Evolutionary conservation across 2,113 vertebrate genomes (phyloP), one percentile per base, ranked within the genome.

Genomic region (Pterophyllum scalare): DNA sequence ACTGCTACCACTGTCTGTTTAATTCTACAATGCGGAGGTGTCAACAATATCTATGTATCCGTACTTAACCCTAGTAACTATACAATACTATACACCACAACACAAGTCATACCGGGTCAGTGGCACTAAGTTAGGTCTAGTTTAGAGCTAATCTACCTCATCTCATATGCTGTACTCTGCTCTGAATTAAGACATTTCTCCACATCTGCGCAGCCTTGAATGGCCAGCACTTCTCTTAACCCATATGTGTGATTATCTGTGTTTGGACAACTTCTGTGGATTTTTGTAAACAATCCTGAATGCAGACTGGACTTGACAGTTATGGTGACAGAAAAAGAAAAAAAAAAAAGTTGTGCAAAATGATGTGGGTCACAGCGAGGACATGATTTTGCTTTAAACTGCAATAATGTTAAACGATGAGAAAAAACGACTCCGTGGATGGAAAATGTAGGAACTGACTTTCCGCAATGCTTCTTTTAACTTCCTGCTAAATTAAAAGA

Each of bases 1-100:
- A 86, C 91, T 85, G 80, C 85, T 75, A 15, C 57, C 14, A 60
- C 77, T 78, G 59, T 61, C 5, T 52, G 20, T 67, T 65, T 82
- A 35, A 62, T 70, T 84, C 70, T 76, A 81, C 93, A 93, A 91
- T 65, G 90, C 20, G 61, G 91, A 91, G 84, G 83, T 87, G 88
- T 93, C 91, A 24, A 88, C 54, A 59, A 77, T 40, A 82, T 83
- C 84, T 93, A 92, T 65, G 72, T 62, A 85, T 84, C 77, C 80
- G 58, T 81, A 90, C 65, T 54, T 74, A 65, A 89, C 84, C 87
- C 82, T 84, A 82, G 62, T 72, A 80, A 83, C 88, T 87, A 85
- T 79, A 91, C 87, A 87, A 84, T 85, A 85, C 87, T 84, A 87
- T 86, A 89, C 85, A 93, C 84, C 91, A 94, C 93, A 81, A 88